Evolutionary conservation across 1,140 invertebrate species (phyloP), one percentile per base, ranked within the genome.

Genomic region (Ceratosolen solmsi): DNA sequence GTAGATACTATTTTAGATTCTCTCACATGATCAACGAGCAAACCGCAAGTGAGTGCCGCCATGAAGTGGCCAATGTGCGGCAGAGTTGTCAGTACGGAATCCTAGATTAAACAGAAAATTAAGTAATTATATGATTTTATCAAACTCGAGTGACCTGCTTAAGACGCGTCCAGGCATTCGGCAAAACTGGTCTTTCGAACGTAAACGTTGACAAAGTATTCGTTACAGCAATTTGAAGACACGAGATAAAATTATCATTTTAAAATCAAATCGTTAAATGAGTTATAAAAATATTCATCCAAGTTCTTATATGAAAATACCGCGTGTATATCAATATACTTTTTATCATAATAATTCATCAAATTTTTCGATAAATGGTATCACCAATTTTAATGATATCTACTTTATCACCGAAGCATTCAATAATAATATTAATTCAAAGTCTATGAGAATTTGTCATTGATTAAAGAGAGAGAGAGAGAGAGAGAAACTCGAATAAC

Each of bases 41-140:
- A 90, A 33, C 93, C 93, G 65, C 93, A 93, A 3, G 92, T 92
- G 70, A 94, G 88, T 20, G 93, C 93, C 74, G 93, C 92, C 86
- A 93, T 89, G 83, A 93, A 94, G 83, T 93, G 93, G 25, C 93
- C 93, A 63, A 94, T 93, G 80, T 93, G 93, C 30, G 93, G 93
- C 76, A 94, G 86, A 36, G 92, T 93, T 25, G 92, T 93, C 17
- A 93, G 77, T 41, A 93, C 91, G 4, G 93, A 93, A 86, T 93
- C 92, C 93, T 94, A 79, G 2, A 25, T 68, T 46, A 7, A 38
- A 9, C 54, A 70, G 4, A 49, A 76, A 76, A 71, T 71, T 49
- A 22, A 22, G 63, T 56, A 81, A 81, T 81, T 73, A 63, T 51
- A 54, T 82, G 20, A 15, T 49, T 58, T 63, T 49, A 3, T 22